Evolutionary conservation across 2,113 vertebrate species (phyloP).

Genomic region (Pholis gunnellus): DNA sequence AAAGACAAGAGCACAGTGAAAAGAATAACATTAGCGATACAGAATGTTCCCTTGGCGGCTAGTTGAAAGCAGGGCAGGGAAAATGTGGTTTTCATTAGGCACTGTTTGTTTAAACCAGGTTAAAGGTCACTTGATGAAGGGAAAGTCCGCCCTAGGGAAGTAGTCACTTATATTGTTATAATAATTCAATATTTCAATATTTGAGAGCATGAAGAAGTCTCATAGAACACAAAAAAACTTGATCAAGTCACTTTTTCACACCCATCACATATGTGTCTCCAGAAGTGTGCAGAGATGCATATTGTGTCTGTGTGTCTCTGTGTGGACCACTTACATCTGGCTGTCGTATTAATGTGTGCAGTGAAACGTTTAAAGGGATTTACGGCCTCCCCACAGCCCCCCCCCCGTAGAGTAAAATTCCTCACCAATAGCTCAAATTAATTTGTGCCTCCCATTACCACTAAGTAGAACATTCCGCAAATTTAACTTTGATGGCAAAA

Average conservation of each 20-base stretch:
- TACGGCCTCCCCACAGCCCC: slow-evolving; percentile 53
- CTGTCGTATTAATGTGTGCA: slow-evolving; percentile 62
- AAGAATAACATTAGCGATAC: slow-evolving; percentile 61
- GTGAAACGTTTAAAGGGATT: slow-evolving; percentile 76
- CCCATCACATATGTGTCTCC: not conserved
- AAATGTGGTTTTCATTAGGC: slow-evolving; percentile 70
- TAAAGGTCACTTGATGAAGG: slow-evolving; percentile 39
- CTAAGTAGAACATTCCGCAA: slow-evolving; percentile 76
- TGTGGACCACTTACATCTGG: slow-evolving; percentile 70
- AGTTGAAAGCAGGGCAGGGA: slow-evolving; percentile 38
- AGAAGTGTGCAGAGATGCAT: not conserved
- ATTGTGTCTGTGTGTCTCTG: slow-evolving; percentile 34
- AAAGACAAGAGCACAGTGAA: slow-evolving; percentile 39
- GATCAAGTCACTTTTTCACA: not conserved
- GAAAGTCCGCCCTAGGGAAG: not conserved
- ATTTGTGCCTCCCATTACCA: slow-evolving; percentile 62
- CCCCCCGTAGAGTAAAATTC: slow-evolving; percentile 69
- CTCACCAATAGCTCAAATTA: slow-evolving; percentile 62
- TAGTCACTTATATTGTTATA: not conserved
- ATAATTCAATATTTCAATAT: slow-evolving; percentile 4
- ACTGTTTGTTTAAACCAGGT: slow-evolving; percentile 49
- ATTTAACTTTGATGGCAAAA: slow-evolving; percentile 59
- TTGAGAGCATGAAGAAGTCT: not conserved
- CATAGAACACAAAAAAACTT: not conserved
- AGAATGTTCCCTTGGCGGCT: slow-evolving; percentile 33